Conservation (phyloP, 2,797 vertebrate species). For the Urocyon cinereoargenteus region DNA sequence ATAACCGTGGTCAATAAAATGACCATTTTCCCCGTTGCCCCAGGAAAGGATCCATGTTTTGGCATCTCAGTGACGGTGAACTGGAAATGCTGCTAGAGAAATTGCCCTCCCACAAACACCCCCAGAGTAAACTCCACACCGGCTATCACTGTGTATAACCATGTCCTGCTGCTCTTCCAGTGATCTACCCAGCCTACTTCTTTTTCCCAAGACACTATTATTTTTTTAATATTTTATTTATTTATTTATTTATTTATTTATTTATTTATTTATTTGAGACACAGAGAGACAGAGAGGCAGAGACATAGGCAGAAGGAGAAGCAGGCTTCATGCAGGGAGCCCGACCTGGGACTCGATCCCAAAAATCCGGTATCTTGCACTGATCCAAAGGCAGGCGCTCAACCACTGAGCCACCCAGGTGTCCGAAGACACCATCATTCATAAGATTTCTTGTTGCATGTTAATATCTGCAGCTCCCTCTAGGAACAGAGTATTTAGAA, state of each 20-base stretch:
- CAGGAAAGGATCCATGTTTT: background rate
- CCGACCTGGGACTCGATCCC: too few species aligned
- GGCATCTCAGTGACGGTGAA: background rate
- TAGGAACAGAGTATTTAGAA: background rate
- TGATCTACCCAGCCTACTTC: background rate
- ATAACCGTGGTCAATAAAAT: background rate
- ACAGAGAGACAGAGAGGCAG: too few species aligned
- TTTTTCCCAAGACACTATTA: background rate
- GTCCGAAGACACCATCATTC: background rate
- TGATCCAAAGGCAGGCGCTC: too few species aligned
- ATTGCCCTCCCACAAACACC: background rate
- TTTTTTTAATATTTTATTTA: too few species aligned
- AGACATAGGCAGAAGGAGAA: too few species aligned
- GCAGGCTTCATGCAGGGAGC: too few species aligned
- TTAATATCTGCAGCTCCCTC: background rate
- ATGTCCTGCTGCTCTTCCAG: background rate
- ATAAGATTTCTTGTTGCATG: background rate
- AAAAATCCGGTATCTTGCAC: too few species aligned
- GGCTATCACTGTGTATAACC: background rate
- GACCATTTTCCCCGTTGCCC: background rate
- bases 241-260: too few species aligned
- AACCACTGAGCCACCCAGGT: too few species aligned
- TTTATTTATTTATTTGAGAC: too few species aligned
- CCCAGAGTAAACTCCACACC: background rate
- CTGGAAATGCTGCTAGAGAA: background rate